Percentiles rank a stretch among this genome's conserved stretches.
Conservation (phyloP, 92 coral and sea anemone genomes). For the Porites rus region DNA sequence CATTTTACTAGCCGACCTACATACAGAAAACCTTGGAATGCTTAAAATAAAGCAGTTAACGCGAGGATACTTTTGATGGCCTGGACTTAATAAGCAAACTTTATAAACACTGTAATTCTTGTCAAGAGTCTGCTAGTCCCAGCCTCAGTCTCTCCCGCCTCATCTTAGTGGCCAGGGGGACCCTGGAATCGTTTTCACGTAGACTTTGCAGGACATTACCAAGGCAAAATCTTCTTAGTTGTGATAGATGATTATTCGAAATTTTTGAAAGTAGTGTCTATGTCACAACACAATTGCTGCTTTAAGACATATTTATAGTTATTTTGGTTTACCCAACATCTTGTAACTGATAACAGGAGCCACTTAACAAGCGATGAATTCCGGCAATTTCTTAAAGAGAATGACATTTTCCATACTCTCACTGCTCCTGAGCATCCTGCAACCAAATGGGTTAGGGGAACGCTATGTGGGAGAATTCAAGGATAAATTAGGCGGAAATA, state of each 20-base stretch:
- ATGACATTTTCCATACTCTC: slow-evolving; percentile 36
- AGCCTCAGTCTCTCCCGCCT: slow-evolving; percentile 19
- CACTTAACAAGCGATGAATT: slow-evolving; percentile 51
- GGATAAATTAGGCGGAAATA: too few species aligned
- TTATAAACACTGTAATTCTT: neutral
- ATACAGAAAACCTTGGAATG: neutral
- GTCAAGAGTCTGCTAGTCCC: neutral
- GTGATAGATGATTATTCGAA: slow-evolving; percentile 56
- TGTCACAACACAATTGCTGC: slow-evolving; percentile 49
- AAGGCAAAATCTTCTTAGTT: slow-evolving; percentile 51
- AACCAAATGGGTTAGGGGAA: slow-evolving; percentile 52
- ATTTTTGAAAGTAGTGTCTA: slow-evolving; percentile 43
- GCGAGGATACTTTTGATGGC: neutral
- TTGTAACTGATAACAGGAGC: slow-evolving; percentile 55
- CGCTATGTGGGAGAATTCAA: neutral
- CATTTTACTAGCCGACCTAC: neutral
- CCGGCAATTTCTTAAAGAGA: slow-evolving; percentile 35
- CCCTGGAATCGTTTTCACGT: slow-evolving; percentile 53
- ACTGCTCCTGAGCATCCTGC: slow-evolving; percentile 57
- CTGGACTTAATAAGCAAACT: neutral
- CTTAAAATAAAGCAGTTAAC: neutral
- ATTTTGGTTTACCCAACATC: slow-evolving; percentile 56
- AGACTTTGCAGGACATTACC: slow-evolving; percentile 56
- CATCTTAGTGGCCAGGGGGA: slow-evolving; percentile 58
- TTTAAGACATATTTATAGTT: slow-evolving; percentile 24